A percentile compares a stretch with the other conserved stretches of the same genome.
Conservation (phyloP, 2,888 invertebrate species). For the Chrysolina haemoptera region DNA sequence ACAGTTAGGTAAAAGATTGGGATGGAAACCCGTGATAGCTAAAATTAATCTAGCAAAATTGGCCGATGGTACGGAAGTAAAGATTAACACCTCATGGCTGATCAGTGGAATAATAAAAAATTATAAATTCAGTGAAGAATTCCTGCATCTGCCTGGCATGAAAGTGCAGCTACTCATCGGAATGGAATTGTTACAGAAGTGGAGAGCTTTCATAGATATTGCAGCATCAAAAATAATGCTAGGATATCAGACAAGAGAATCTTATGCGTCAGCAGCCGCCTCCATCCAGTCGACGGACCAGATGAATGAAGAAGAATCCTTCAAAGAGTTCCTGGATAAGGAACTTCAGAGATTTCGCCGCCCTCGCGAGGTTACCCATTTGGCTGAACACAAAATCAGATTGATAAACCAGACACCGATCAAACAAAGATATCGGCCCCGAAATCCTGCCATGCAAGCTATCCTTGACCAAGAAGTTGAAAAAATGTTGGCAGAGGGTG, state of each 20-base stretch:
- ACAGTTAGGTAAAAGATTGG: neutral
- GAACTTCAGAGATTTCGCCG: neutral
- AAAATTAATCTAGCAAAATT: neutral
- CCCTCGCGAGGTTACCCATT: neutral
- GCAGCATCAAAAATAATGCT: neutral
- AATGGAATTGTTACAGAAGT: neutral
- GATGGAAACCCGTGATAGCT: neutral
- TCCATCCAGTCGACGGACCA: too few relatives aligned
- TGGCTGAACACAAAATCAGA: neutral
- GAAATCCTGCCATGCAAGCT: slow-evolving; percentile 48
- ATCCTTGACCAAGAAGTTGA: slow-evolving; percentile 34
- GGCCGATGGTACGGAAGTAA: neutral
- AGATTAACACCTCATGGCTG: neutral
- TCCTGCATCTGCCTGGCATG: too few relatives aligned
- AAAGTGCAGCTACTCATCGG: neutral
- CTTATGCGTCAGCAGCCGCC: too few relatives aligned
- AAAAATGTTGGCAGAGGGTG: slow-evolving; percentile 34
- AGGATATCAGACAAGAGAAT: too few relatives aligned
- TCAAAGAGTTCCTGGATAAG: neutral
- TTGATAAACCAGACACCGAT: slow-evolving; percentile 29
- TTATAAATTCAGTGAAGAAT: too few relatives aligned
- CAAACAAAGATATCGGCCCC: slow-evolving; percentile 51
- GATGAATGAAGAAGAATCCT: neutral
- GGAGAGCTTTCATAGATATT: neutral
- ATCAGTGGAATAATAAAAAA: too few relatives aligned